Conservation (phyloP, 2,113 vertebrate genomes). For the Colaptes auratus region DNA sequence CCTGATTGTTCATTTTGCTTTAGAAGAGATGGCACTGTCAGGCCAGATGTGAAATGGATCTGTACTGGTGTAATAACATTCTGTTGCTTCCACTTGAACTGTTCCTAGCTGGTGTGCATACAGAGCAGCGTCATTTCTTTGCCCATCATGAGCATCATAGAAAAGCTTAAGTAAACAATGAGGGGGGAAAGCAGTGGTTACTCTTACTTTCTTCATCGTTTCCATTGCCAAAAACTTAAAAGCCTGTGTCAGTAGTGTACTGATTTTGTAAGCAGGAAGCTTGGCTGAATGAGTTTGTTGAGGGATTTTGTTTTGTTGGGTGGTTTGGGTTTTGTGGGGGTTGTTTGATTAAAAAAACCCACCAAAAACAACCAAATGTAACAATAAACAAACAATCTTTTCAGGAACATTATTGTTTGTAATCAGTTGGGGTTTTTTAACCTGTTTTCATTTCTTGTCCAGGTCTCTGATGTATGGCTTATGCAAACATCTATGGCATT, state of each 20-base stretch:
- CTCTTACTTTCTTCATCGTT: neutral
- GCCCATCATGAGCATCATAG: neutral
- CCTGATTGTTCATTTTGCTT: neutral
- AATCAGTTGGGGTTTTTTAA: neutral
- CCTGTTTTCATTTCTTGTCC: neutral
- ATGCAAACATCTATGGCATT: neutral
- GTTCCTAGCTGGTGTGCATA: neutral
- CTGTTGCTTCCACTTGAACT: neutral
- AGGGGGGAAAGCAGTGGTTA: neutral
- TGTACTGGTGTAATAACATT: neutral
- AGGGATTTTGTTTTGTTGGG: neutral
- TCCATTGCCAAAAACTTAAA: neutral
- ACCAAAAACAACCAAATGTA: too few species aligned
- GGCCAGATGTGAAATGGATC: neutral
- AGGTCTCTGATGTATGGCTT: conserved; percentile 19
- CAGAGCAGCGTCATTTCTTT: neutral
- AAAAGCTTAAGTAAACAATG: conserved; percentile 50
- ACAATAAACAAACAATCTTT: too few species aligned
- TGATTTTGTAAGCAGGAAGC: neutral
- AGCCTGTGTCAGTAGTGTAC: neutral
- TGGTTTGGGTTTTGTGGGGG: too few species aligned
- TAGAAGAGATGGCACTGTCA: neutral
- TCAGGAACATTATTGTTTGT: neutral
- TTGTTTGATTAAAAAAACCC: too few species aligned
- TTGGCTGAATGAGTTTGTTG: neutral